Evolutionary conservation across 2,888 invertebrate genomes (phyloP).

Genomic region (Euplexia lucipara): DNA sequence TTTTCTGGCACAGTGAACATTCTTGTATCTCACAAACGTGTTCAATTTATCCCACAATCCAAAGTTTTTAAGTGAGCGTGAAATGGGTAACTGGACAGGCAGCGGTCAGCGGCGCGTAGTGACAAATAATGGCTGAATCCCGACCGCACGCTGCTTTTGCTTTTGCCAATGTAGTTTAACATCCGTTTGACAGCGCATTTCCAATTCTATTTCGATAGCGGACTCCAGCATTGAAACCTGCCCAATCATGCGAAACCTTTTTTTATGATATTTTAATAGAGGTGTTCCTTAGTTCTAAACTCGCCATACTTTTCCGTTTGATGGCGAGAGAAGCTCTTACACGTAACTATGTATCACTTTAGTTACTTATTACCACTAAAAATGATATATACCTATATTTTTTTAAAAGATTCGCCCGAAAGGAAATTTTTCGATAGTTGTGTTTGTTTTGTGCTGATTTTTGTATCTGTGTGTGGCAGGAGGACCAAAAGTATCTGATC

Average conservation of each 20-base stretch:
- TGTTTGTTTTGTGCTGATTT: slow-evolving; percentile 20
- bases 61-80: slow-evolving; percentile 47
- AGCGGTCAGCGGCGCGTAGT: slow-evolving; percentile 39
- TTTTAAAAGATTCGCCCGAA: not conserved
- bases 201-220: slow-evolving; percentile 33
- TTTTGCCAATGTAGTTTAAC: slow-evolving; percentile 39
- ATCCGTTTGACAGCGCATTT: slow-evolving; percentile 31
- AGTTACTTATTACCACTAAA: no score
- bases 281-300: no score
- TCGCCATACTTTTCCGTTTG: no score
- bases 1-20: slow-evolving; percentile 19
- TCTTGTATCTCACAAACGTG: slow-evolving; percentile 9
- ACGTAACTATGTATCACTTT: no score
- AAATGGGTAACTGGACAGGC: slow-evolving; percentile 43
- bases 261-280: no score
- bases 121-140: slow-evolving; percentile 50
- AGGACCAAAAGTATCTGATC: slow-evolving; percentile 96
- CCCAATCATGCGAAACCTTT: slow-evolving; percentile 2
- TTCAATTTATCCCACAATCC: slow-evolving; percentile 27
- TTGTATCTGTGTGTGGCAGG: slow-evolving; percentile 81
- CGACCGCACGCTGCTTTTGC: slow-evolving; percentile 46
- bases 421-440: not conserved
- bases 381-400: no score
- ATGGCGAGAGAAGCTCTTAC: no score
- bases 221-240: not conserved